Percentiles rank a stretch among this genome's conserved stretches.
Conservation (phyloP, 2,888 invertebrate genomes). For the Tortrix viridana region DNA sequence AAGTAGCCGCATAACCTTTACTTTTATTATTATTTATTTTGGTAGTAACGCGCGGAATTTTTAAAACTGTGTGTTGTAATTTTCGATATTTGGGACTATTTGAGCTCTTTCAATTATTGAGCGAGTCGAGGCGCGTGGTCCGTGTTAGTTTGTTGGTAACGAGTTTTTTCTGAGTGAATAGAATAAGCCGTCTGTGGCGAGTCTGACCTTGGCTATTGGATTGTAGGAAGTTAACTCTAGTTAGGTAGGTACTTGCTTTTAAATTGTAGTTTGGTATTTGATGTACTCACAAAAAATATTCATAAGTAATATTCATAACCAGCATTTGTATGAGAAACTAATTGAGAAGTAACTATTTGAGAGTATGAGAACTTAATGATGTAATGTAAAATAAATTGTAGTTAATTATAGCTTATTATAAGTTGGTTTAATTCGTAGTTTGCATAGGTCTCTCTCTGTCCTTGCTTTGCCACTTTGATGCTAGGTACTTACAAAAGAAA, state of each 20-base stretch:
- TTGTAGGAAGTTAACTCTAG: constrained; percentile 84
- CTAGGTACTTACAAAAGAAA: not conserved
- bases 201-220: constrained; percentile 82
- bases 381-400: constrained; percentile 9
- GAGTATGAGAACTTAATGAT: constrained; percentile 33
- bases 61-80: constrained; percentile 54
- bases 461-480: not conserved
- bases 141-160: constrained; percentile 63
- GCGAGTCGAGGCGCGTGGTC: constrained; percentile 41
- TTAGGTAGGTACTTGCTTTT: constrained; percentile 72
- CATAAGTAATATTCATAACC: constrained; percentile 64
- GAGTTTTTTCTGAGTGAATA: constrained; percentile 75
- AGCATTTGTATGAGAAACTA: constrained; percentile 43
- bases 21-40: constrained; percentile 62
- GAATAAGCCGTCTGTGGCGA: constrained; percentile 77
- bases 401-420: no score
- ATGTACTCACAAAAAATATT: constrained; percentile 80
- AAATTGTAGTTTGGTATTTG: constrained; percentile 83
- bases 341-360: constrained; percentile 29
- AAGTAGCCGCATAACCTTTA: constrained; percentile 65
- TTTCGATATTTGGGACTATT: constrained; percentile 34
- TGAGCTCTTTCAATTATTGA: constrained; percentile 28
- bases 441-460: not conserved
- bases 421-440: constrained; percentile 7
- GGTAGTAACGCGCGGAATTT: constrained; percentile 75